A percentile compares a stretch with the other conserved stretches of the same genome.
These are phyloP conservation scores for Melitaea cinxia DNA, from an alignment of 1,140 invertebrate species.

Conservation along the genomic window DNA sequence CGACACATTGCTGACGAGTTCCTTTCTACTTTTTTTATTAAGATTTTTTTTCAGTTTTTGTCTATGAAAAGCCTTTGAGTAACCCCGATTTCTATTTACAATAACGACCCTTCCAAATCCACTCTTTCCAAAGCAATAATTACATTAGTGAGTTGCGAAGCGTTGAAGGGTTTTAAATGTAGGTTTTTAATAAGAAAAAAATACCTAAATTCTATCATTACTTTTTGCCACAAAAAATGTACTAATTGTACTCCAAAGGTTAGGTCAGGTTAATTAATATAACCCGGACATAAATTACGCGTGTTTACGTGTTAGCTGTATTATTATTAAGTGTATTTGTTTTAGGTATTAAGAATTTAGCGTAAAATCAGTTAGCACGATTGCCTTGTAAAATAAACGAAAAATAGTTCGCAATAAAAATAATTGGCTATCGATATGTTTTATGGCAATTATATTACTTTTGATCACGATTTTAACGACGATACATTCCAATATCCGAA, in stretches of 20 bases:
- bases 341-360: slow-evolving; percentile 30
- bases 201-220: neutral
- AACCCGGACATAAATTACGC: slow-evolving; percentile 15
- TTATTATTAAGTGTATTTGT: slow-evolving; percentile 22
- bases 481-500: slow-evolving; percentile 42
- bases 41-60: slow-evolving; percentile 56
- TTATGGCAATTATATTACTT: slow-evolving; percentile 50
- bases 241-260: too few species aligned
- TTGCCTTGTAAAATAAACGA: slow-evolving; percentile 33
- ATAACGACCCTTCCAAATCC: slow-evolving; percentile 33
- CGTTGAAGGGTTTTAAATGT: slow-evolving; percentile 33
- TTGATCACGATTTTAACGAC: slow-evolving; percentile 45
- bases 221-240: too few species aligned
- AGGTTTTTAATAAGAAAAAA: slow-evolving; percentile 11
- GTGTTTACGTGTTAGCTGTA: neutral
- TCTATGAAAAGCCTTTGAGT: slow-evolving; percentile 43
- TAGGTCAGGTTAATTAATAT: neutral
- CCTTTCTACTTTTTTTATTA: slow-evolving; percentile 64
- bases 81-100: slow-evolving; percentile 37
- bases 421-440: slow-evolving; percentile 44
- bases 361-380: slow-evolving; percentile 46
- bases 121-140: slow-evolving; percentile 33
- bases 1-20: slow-evolving; percentile 77
- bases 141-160: slow-evolving; percentile 32
- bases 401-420: slow-evolving; percentile 34